Evolutionary conservation across 53 echinoderm and acorn worm species (phyloP), one percentile per base, ranked within the genome.

Genomic region (Crossaster papposus): DNA sequence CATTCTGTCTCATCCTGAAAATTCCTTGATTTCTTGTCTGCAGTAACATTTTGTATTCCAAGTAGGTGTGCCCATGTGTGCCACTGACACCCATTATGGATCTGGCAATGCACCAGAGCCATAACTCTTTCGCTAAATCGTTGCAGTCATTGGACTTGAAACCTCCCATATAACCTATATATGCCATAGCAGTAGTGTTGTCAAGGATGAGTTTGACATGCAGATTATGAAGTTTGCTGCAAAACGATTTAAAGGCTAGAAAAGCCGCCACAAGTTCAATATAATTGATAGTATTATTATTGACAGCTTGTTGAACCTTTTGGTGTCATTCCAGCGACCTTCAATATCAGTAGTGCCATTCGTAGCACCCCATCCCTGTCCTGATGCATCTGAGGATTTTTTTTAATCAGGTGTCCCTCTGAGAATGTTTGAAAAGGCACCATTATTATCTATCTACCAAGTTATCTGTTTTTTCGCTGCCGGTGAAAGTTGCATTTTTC

Each of bases 1-100:
- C 83, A 83, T 18, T 83, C 83, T 70, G 23, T 70, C 50, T 70
- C 70, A 3, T 68, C 70, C 50, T 83, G 68, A n/a, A 83, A 70
- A 4, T 23, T 28, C 28, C 68, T 3, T 13, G 80, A 80, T 58
- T 58, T 54, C 32, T 62, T 54, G 14, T 80, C 80, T 14, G 80
- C 80, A 4, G 20, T 31, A 7, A 54, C 30, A 29, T 65, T 82
- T 37, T 82, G 82, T 23, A 14, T 38, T 22, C 89, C 92, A 64
- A 78, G 89, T 23, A 92, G 70, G 51, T 89, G 72, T 15, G 71
- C 78, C 0, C n/a, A n/a, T n/a, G n/a, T n/a, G n/a, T n/a, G n/a
- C n/a, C n/a, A 75, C 92, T 37, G 83, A 89, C 6, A 92, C 64
- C 92, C 89, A 92, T 11, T n/a, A 92, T 92, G 14, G 37, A 62